A percentile compares a stretch with the other conserved stretches of the same genome.
Evolutionary conservation across 2,797 vertebrate genomes (phyloP).

Genomic region (Sebastes minor): DNA sequence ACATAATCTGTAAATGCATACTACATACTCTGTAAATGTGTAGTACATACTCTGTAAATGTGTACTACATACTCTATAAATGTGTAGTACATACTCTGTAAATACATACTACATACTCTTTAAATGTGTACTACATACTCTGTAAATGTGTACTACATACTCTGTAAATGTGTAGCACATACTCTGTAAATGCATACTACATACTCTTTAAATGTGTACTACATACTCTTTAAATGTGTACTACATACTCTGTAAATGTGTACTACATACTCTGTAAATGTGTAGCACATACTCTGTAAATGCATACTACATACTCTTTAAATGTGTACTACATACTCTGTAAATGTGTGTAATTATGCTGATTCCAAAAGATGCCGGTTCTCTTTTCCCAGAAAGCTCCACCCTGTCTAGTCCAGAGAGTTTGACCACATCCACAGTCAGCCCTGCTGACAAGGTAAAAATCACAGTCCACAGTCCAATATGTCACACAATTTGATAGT

Average conservation of each 20-base stretch:
- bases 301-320: not conserved
- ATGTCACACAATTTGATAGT: too few species aligned
- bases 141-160: not conserved
- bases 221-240: too few species aligned
- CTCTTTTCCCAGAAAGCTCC: slow-evolving; percentile 70
- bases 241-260: not conserved
- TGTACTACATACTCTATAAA: not conserved
- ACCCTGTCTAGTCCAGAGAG: slow-evolving; percentile 77
- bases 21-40: not conserved
- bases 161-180: too few species aligned
- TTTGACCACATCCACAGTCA: slow-evolving; percentile 60
- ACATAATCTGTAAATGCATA: not conserved
- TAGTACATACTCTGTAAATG: not conserved
- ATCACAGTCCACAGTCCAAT: not conserved
- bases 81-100: not conserved
- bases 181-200: not conserved
- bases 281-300: not conserved
- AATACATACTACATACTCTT: not conserved
- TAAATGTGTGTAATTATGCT: not conserved
- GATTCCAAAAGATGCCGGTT: not conserved
- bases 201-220: not conserved
- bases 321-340: not conserved
- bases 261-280: not conserved
- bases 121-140: not conserved
- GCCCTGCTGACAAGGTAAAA: slow-evolving; percentile 73